phyloP scores from a whole-genome alignment of 2,113 vertebrate species.

The Lutjanus erythropterus region DNA sequence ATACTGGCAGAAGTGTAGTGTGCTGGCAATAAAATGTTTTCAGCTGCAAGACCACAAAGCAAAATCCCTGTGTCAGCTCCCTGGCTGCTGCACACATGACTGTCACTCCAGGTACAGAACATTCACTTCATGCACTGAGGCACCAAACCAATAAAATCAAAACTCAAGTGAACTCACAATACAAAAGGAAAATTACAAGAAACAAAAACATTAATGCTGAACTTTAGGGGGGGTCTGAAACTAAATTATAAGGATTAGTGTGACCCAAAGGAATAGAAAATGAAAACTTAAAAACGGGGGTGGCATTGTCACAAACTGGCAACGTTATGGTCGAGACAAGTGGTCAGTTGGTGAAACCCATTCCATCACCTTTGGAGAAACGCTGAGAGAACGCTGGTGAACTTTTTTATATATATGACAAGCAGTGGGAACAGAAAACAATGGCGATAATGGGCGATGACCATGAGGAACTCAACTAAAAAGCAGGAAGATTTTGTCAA shows the following conservation, averaged over 20 bases:
- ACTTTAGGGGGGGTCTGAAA: conserved; percentile 68
- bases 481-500: conserved; percentile 85
- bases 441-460: conserved; percentile 85
- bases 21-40: conserved; percentile 45
- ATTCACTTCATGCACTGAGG: conserved; percentile 84
- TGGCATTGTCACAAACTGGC: conserved; percentile 91
- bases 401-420: conserved; percentile 73
- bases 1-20: conserved; percentile 26
- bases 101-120: conserved; percentile 71
- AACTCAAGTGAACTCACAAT: conserved; percentile 77
- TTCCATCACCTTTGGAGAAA: conserved; percentile 90
- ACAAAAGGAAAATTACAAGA: conserved; percentile 80
- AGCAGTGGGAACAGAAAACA: conserved; percentile 70
- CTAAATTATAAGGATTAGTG: conserved; percentile 75
- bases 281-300: conserved; percentile 87
- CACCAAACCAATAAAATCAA: conserved; percentile 82
- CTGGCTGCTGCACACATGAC: conserved; percentile 61
- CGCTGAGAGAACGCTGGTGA: conserved; percentile 72
- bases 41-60: conserved; percentile 52
- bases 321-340: conserved; percentile 88
- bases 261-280: conserved; percentile 86
- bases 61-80: conserved; percentile 83
- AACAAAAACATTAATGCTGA: conserved; percentile 73
- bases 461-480: conserved; percentile 84
- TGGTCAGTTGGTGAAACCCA: conserved; percentile 91